Evolutionary conservation across 2,888 invertebrate species (phyloP).

Genomic region (Pachydiplax longipennis): DNA sequence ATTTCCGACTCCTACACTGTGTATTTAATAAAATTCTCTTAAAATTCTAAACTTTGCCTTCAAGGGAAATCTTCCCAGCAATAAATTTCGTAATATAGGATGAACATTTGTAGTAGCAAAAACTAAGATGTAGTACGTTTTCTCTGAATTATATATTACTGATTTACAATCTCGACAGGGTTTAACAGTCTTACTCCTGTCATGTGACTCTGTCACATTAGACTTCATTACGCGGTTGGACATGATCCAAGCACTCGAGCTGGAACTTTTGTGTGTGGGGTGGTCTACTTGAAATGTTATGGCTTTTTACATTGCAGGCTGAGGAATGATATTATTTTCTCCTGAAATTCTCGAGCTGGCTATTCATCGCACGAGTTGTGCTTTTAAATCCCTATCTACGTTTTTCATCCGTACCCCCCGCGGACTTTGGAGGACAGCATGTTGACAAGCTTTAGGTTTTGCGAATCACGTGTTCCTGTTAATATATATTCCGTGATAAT

Average conservation of each 20-base stretch:
- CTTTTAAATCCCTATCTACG: background rate
- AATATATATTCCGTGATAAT: background rate
- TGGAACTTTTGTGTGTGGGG: background rate
- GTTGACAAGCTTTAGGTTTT: background rate
- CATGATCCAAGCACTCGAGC: background rate
- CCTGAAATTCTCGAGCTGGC: background rate
- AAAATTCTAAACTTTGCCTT: too few species aligned
- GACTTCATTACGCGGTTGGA: background rate
- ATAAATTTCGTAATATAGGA: too few species aligned
- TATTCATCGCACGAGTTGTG: background rate
- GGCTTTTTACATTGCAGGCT: background rate
- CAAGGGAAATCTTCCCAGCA: too few species aligned
- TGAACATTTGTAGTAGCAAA: too few species aligned
- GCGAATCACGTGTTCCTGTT: background rate
- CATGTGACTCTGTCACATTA: background rate
- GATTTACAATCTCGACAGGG: too few species aligned
- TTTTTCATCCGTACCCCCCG: background rate
- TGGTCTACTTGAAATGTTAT: background rate
- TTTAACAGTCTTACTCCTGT: background rate
- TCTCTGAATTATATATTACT: too few species aligned
- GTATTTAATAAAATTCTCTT: too few species aligned
- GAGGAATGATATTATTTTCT: background rate
- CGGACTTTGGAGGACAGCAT: background rate
- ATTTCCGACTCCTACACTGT: too few species aligned
- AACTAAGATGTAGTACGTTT: too few species aligned